Percentiles rank a stretch among this genome's conserved stretches.
Conservation (phyloP, 2,888 invertebrate species). For the Acronicta alni region DNA sequence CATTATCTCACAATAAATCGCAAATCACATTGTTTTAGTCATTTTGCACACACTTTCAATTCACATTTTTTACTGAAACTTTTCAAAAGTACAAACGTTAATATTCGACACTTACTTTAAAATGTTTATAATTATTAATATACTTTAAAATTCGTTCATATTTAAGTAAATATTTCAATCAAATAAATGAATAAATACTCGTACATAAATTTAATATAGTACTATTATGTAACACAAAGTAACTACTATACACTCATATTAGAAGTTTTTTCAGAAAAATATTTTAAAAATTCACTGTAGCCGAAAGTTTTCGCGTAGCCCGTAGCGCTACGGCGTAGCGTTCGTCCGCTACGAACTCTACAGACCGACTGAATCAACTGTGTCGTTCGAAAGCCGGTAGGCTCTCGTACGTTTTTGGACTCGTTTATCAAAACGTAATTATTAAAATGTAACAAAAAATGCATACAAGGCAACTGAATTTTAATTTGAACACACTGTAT, state of each 20-base stretch:
- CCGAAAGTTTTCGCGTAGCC: slow-evolving; percentile 61
- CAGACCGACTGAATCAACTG: slow-evolving; percentile 58
- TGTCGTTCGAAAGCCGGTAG: slow-evolving; percentile 2
- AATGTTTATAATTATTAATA: neutral
- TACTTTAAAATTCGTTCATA: neutral
- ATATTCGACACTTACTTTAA: neutral
- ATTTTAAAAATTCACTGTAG: slow-evolving; percentile 7
- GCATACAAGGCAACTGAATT: no score
- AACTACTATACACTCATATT: slow-evolving; percentile 1
- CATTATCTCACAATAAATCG: slow-evolving; percentile 33
- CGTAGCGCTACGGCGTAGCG: slow-evolving; percentile 64
- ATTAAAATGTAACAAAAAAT: no score
- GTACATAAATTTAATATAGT: no score
- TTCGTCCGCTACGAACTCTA: slow-evolving; percentile 63
- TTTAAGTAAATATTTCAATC: slow-evolving; percentile 1
- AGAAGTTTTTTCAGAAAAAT: neutral
- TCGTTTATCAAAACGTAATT: no score
- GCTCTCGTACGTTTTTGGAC: slow-evolving; percentile 10
- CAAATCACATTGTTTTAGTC: slow-evolving; percentile 32
- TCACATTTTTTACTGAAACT: slow-evolving; percentile 24
- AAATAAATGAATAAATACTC: neutral
- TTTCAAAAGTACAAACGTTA: neutral
- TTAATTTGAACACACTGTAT: no score
- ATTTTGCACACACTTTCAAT: slow-evolving; percentile 28
- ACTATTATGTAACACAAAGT: neutral